Base-by-base conservation (phyloP, 1,140 invertebrate genomes). In the Eumaeus atala region DNA sequence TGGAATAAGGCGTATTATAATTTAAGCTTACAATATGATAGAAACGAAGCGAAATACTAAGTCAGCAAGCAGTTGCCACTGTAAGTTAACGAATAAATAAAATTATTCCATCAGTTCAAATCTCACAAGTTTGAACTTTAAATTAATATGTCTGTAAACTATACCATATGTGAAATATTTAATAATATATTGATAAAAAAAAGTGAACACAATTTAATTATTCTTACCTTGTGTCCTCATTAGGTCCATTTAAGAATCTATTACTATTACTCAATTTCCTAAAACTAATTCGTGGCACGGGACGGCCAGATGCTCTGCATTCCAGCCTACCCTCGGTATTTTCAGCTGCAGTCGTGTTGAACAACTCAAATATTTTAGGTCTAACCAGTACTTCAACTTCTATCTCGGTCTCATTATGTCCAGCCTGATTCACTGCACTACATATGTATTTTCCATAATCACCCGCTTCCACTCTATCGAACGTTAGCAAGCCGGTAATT, bases 361-460 rank as follows among this genome's bases (percentile, higher is more conserved):
- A 77, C 50, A 95, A 90, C 68, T 95, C 92, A 67, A 91, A 92
- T 65, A 97, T 92, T 70, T 92, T 91, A 0, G 95, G 95, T 67
- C 93, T 94, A 0, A 95, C 92, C 33, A 95, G 83, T 1, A 94
- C 93, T 53, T 84, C 76, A 2, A 96, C 89, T 60, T 89, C 89
- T 44, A 92, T 90, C 33, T 87, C 89, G 3, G 88, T 90, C 62
- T 92, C 90, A 34, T 89, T 92, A 18, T 88, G 84, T 0, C 95
- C 96, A 9, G 95, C 96, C 11, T 89, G 87, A 74, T 97, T 98
- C 42, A 89, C 90, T 0, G 96, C 96, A 21, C 91, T 90, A 74
- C 97, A 98, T 42, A 91, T 92, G 71, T 96, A 97, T 33, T 90
- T 90, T 0, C 94, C 94, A 47, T 92, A 91, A 77, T 97, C 95